A percentile compares a stretch with the other conserved stretches of the same genome.
These are phyloP conservation scores for Rotaria socialis DNA, from an alignment of 2,888 invertebrate genomes.

Conservation along the genomic window DNA sequence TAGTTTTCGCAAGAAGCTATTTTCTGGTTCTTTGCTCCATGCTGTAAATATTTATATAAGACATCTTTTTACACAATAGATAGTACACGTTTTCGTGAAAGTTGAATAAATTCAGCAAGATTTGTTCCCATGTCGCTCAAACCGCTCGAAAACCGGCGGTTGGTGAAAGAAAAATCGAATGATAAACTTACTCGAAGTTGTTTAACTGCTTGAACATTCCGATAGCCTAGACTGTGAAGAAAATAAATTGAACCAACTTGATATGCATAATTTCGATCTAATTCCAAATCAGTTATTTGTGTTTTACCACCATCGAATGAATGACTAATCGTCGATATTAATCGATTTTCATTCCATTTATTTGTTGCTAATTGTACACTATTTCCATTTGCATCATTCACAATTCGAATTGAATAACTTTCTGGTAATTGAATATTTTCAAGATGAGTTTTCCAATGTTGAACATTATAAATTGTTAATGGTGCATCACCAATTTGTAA, in stretches of 20 bases:
- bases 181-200: background rate
- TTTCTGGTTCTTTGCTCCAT: too few species aligned
- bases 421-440: background rate
- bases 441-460: conserved; percentile 17
- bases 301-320: conserved; percentile 29
- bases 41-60: background rate
- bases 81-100: background rate
- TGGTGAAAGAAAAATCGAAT: background rate
- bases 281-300: background rate
- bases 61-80: background rate
- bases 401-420: background rate
- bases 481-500: background rate
- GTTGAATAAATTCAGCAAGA: background rate
- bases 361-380: background rate
- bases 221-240: background rate
- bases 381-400: background rate
- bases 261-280: background rate
- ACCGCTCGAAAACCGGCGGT: too few species aligned
- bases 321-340: background rate
- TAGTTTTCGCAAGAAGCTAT: too few species aligned
- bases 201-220: background rate
- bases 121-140: too few species aligned
- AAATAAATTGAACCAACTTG: background rate
- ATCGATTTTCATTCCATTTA: conserved; percentile 18
- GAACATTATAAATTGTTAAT: background rate